Percentiles rank a stretch among this genome's conserved stretches.
Conservation (phyloP, 2,888 invertebrate species). For the Hololepta plana region DNA sequence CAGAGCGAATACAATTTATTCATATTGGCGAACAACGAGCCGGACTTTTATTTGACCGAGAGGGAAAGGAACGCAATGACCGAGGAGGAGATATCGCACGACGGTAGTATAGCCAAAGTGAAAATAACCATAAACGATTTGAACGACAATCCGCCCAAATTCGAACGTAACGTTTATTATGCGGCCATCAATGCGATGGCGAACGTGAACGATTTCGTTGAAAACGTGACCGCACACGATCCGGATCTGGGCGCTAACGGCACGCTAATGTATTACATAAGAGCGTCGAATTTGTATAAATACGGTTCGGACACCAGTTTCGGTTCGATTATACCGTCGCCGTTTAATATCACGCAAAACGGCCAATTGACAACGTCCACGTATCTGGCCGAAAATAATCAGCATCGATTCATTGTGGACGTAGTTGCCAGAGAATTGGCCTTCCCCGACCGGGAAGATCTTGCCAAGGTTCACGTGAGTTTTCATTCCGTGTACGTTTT, state of each 20-base stretch:
- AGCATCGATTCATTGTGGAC: constrained; percentile 70
- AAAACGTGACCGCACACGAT: constrained; percentile 63
- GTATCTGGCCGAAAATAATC: constrained; percentile 77
- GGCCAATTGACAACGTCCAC: constrained; percentile 58
- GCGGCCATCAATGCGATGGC: constrained; percentile 61
- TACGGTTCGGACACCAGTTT: constrained; percentile 57
- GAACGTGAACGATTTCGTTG: constrained; percentile 53
- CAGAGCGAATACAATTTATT: constrained; percentile 56
- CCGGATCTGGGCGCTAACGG: constrained; percentile 72
- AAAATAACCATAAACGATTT: constrained; percentile 57
- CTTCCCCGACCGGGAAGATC: constrained; percentile 58
- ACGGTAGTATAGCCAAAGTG: constrained; percentile 54
- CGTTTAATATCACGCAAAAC: constrained; percentile 59
- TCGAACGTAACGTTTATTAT: constrained; percentile 19
- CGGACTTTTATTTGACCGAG: constrained; percentile 44
- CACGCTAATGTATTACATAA: constrained; percentile 62
- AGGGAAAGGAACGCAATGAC: constrained; percentile 30
- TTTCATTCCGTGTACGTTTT: too few relatives aligned
- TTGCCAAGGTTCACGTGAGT: constrained; percentile 61
- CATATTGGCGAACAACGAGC: constrained; percentile 69
- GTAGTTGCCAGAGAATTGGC: constrained; percentile 68
- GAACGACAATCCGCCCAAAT: constrained; percentile 67
- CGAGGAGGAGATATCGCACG: constrained; percentile 25
- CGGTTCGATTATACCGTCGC: constrained; percentile 77
- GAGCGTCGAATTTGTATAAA: constrained; percentile 64